These are phyloP conservation scores for Pseudorectes ferrugineus DNA, from an alignment of 2,113 vertebrate genomes.

Conservation along the genomic window DNA sequence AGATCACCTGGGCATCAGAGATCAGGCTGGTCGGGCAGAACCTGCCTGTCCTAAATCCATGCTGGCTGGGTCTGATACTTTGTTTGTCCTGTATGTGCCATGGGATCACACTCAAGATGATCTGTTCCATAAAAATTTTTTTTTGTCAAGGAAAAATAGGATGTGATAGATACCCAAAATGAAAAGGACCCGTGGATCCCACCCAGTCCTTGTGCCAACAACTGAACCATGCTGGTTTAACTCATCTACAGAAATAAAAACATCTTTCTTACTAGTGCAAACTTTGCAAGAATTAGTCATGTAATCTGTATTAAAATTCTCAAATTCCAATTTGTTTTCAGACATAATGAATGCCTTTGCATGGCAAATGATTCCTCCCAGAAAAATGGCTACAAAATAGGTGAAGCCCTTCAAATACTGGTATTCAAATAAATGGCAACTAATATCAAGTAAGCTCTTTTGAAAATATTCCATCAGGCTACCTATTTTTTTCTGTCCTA, in stretches of 20 bases:
- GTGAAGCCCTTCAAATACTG: not conserved
- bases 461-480: not conserved
- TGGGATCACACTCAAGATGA: too few relatives aligned
- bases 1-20: not conserved
- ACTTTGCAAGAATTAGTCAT: not conserved
- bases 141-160: not conserved
- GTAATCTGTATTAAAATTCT: not conserved
- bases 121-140: not conserved
- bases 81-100: accelerated
- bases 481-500: not conserved
- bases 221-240: accelerated
- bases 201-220: not conserved
- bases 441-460: not conserved
- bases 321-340: not conserved
- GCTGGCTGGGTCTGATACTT: not conserved
- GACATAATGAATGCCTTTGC: not conserved
- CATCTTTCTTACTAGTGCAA: not conserved
- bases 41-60: not conserved
- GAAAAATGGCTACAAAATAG: not conserved
- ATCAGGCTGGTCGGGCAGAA: accelerated
- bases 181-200: accelerated
- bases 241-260: not conserved
- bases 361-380: not conserved
- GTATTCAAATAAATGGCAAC: not conserved
- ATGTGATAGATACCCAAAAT: not conserved